Evolutionary conservation across 1,140 invertebrate genomes (phyloP).

Genomic region (Penaeus japonicus): DNA sequence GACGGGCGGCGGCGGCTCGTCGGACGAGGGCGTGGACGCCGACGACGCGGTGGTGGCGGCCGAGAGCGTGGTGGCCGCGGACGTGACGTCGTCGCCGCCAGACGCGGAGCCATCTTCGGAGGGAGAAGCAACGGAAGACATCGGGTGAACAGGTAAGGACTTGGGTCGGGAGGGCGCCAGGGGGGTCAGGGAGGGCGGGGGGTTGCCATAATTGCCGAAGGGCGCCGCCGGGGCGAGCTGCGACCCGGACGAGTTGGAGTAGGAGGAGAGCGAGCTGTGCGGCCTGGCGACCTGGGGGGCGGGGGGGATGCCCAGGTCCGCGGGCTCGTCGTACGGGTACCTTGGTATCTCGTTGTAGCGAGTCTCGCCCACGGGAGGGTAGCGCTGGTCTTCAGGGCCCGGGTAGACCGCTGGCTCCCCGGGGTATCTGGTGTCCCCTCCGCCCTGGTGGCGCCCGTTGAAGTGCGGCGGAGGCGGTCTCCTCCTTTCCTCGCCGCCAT

Average conservation of each 20-base stretch:
- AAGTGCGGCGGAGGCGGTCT: slow-evolving; percentile 29
- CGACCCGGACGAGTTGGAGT: slow-evolving; percentile 56
- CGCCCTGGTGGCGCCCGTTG: slow-evolving; percentile 31
- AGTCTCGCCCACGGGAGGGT: slow-evolving; percentile 17
- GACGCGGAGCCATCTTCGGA: slow-evolving; percentile 39
- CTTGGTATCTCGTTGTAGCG: background rate
- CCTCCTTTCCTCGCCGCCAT: slow-evolving; percentile 24
- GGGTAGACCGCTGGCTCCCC: slow-evolving; percentile 27
- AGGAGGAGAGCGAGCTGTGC: slow-evolving; percentile 56
- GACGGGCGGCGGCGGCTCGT: slow-evolving; percentile 66
- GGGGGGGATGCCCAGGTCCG: slow-evolving; percentile 54
- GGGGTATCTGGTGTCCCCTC: slow-evolving; percentile 63
- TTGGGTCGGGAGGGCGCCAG: slow-evolving; percentile 60
- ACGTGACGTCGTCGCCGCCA: background rate
- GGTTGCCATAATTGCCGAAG: background rate
- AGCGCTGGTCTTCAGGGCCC: background rate
- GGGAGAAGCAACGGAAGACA: slow-evolving; percentile 16
- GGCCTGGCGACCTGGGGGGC: slow-evolving; percentile 60
- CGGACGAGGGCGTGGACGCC: slow-evolving; percentile 40
- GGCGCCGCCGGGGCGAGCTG: background rate
- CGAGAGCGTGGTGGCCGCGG: slow-evolving; percentile 15
- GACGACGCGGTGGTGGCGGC: slow-evolving; percentile 55
- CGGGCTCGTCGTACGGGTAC: slow-evolving; percentile 46
- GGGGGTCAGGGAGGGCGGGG: slow-evolving; percentile 59
- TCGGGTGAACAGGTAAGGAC: slow-evolving; percentile 61